phyloP scores from a whole-genome alignment of 64 coral and sea anemone species.

The Astreopora myriophthalma region DNA sequence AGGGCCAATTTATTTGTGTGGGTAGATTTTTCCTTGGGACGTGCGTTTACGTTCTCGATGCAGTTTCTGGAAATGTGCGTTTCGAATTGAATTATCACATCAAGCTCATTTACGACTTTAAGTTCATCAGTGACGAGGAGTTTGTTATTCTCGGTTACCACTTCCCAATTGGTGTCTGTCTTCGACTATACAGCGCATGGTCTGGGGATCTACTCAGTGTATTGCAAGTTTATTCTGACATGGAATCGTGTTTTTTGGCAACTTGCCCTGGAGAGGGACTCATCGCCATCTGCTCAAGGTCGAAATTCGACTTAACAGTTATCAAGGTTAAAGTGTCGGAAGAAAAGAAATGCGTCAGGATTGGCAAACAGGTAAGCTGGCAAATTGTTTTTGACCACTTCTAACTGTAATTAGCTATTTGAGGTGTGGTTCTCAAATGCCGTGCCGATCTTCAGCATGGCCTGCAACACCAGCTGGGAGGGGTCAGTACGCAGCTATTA shows the following conservation, averaged over 20 bases:
- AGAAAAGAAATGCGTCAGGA: neutral
- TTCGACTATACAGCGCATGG: neutral
- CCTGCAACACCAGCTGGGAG: too few relatives aligned
- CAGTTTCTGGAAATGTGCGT: neutral
- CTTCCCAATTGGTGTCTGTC: too few relatives aligned
- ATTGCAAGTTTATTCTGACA: neutral
- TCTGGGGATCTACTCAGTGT: neutral
- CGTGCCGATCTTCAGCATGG: too few relatives aligned
- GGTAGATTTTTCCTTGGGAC: too few relatives aligned
- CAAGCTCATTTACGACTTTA: neutral
- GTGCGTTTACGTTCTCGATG: neutral
- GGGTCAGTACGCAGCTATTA: too few relatives aligned
- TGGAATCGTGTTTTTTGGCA: neutral
- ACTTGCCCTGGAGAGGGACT: neutral
- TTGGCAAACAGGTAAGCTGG: too few relatives aligned
- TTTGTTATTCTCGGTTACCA: neutral
- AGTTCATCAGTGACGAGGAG: neutral
- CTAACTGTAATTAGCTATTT: too few relatives aligned
- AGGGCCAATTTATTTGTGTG: neutral
- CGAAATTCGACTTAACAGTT: neutral
- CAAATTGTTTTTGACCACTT: too few relatives aligned
- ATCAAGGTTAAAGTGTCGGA: neutral
- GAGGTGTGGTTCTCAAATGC: too few relatives aligned
- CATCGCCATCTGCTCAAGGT: neutral
- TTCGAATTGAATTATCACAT: neutral